Evolutionary conservation across 2,888 invertebrate species (phyloP).

Genomic region (Anthophora plumipes): DNA sequence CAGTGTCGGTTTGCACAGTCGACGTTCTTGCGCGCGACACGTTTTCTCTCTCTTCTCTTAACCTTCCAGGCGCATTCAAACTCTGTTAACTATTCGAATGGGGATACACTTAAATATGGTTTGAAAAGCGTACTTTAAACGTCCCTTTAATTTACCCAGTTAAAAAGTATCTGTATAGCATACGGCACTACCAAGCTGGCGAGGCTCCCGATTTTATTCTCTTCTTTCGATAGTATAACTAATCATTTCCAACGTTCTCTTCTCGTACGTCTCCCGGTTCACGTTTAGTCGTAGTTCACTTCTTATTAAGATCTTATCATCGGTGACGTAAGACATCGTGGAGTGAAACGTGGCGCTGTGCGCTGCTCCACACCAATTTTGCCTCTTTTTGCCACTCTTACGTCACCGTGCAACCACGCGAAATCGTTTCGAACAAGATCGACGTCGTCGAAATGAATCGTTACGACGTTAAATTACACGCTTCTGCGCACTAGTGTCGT

Average conservation of each 20-base stretch:
- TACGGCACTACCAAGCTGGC: background rate
- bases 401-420: constrained; percentile 34
- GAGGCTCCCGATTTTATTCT: background rate
- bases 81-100: constrained; percentile 13
- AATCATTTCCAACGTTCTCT: constrained; percentile 41
- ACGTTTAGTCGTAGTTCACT: constrained; percentile 39
- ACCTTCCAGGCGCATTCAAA: background rate
- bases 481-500: constrained; percentile 20
- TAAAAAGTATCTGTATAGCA: background rate
- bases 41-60: background rate
- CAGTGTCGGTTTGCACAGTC: constrained; percentile 14
- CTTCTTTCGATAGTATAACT: background rate
- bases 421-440: constrained; percentile 18
- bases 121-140: constrained; percentile 15
- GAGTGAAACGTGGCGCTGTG: constrained; percentile 46
- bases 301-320: constrained; percentile 70
- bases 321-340: constrained; percentile 61
- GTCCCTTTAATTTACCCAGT: constrained; percentile 5
- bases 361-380: constrained; percentile 54
- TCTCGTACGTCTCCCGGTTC: constrained; percentile 2
- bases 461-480: constrained; percentile 35
- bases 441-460: constrained; percentile 30
- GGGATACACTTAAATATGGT: constrained; percentile 5
- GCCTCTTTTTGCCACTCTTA: constrained; percentile 38
- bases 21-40: constrained; percentile 17